Evolutionary conservation across 37 sponge, comb jelly and placozoan species (phyloP).

Genomic region (Geodia barretti): DNA sequence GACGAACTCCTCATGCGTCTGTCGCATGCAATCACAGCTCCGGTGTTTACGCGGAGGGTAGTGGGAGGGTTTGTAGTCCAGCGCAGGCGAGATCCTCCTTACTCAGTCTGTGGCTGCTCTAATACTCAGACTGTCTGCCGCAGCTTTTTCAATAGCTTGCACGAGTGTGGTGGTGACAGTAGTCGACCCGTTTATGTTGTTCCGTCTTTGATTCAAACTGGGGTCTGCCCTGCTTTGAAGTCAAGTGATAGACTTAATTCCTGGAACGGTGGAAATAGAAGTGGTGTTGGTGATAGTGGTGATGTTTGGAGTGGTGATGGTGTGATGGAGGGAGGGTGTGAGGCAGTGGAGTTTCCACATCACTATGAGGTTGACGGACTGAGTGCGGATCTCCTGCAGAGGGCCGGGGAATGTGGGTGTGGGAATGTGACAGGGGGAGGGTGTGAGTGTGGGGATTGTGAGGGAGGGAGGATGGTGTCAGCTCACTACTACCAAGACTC

Average conservation of each 20-base stretch:
- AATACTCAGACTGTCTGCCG: not conserved
- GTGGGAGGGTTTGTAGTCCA: slow-evolving; percentile 43
- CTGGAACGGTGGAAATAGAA: not conserved
- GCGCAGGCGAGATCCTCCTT: slow-evolving; percentile 9
- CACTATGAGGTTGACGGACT: not conserved
- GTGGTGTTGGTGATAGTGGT: not conserved
- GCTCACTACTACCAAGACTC: slow-evolving; percentile 8
- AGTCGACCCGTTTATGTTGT: not conserved
- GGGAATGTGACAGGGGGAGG: too few species aligned
- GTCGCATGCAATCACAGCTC: not conserved
- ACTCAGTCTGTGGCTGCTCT: slow-evolving; percentile 34
- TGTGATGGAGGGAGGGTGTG: not conserved
- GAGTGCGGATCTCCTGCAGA: not conserved
- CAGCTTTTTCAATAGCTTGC: not conserved
- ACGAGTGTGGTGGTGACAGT: not conserved
- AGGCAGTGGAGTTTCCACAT: not conserved
- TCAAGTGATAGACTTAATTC: not conserved
- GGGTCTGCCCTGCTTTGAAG: not conserved
- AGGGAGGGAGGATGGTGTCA: not conserved
- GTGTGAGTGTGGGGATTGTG: not conserved
- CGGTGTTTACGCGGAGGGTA: slow-evolving; percentile 29
- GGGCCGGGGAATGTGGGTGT: not conserved
- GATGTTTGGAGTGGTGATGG: not conserved
- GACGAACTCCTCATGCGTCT: slow-evolving; percentile 53
- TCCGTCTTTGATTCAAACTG: not conserved